These are phyloP conservation scores for Dipodomys merriami DNA, from an alignment of 2,113 vertebrate species.

Conservation along the genomic window DNA sequence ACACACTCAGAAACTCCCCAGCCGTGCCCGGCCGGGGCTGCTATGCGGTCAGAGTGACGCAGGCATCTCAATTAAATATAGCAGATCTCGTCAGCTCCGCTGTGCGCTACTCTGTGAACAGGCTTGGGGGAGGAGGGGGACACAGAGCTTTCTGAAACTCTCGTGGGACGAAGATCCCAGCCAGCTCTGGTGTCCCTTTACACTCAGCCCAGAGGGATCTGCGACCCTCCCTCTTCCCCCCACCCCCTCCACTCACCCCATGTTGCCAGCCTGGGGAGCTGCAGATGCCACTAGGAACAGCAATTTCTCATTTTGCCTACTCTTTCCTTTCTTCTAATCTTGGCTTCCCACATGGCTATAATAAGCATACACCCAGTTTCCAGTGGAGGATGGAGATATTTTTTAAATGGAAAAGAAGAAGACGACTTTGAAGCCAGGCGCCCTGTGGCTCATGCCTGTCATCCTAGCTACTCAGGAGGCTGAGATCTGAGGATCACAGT, in stretches of 20 bases:
- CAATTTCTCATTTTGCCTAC: not conserved
- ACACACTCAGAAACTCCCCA: conserved; percentile 38
- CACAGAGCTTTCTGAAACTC: not conserved
- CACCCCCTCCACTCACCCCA: not conserved
- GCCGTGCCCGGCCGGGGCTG: not conserved
- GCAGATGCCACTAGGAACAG: not conserved
- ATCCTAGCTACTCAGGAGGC: too few relatives aligned
- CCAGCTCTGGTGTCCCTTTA: rapidly evolving
- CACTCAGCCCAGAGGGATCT: rapidly evolving
- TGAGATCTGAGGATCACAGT: too few relatives aligned
- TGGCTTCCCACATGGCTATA: not conserved
- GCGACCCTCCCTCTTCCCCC: not conserved
- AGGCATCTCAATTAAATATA: conserved; percentile 59
- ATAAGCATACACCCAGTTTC: not conserved
- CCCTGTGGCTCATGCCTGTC: too few relatives aligned
- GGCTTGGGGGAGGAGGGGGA: not conserved
- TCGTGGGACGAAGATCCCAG: not conserved
- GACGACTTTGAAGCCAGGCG: too few relatives aligned
- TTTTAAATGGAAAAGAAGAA: not conserved
- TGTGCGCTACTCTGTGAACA: not conserved
- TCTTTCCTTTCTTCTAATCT: not conserved
- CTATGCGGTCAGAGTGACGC: conserved; percentile 62
- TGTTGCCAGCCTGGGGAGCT: not conserved
- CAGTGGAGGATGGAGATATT: not conserved
- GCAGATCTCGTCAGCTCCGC: not conserved